Percentiles rank a stretch among this genome's conserved stretches.
These are phyloP conservation scores for Sipha maydis DNA, from an alignment of 2,888 invertebrate genomes.

Conservation along the genomic window DNA sequence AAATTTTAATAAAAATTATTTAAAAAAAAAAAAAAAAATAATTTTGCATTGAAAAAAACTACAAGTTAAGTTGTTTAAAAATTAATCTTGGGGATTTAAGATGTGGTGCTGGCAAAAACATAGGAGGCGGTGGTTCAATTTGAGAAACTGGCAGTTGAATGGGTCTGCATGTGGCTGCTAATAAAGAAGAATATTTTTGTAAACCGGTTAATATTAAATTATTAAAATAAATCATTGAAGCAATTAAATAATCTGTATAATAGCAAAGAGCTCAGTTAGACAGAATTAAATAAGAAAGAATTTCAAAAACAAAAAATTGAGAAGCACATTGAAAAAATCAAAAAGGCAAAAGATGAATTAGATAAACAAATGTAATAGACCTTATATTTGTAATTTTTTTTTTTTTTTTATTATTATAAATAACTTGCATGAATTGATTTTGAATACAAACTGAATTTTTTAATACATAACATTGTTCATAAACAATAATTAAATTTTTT, in stretches of 20 bases:
- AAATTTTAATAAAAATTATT: no score
- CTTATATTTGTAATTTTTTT: no score
- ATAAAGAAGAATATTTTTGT: slow-evolving; percentile 91
- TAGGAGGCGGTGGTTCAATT: slow-evolving; percentile 86
- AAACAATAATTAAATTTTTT: no score
- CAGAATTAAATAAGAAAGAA: slow-evolving; percentile 31
- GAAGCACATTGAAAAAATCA: slow-evolving; percentile 50
- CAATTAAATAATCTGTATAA: neutral
- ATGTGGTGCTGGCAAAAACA: slow-evolving; percentile 84
- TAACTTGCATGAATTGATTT: no score
- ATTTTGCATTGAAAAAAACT: no score
- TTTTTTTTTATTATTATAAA: no score
- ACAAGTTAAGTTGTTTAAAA: no score
- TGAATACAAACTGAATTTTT: no score
- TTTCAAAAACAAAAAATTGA: slow-evolving; percentile 47
- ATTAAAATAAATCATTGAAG: neutral
- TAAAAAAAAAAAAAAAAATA: no score
- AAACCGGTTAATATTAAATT: slow-evolving; percentile 75
- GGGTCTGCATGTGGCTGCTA: slow-evolving; percentile 88
- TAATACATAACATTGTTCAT: no score
- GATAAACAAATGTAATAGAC: neutral
- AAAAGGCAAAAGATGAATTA: slow-evolving; percentile 39
- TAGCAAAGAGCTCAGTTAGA: slow-evolving; percentile 31
- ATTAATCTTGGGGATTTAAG: slow-evolving; percentile 75
- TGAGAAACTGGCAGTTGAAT: slow-evolving; percentile 90